These are phyloP conservation scores for Cheilinus undulatus DNA, from an alignment of 2,113 vertebrate genomes.

Conservation along the genomic window DNA sequence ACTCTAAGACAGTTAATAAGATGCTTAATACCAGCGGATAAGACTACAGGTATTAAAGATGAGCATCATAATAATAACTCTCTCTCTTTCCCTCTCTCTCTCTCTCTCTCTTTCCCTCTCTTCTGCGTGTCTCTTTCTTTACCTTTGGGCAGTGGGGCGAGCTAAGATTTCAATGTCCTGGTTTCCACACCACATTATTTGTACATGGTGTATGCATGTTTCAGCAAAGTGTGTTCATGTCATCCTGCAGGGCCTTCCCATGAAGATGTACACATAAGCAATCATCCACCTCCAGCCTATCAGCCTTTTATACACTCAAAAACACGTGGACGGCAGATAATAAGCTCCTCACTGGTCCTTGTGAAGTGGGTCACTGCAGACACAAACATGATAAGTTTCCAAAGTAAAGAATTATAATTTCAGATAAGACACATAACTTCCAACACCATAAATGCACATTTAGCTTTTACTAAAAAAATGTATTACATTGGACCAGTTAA, in stretches of 20 bases:
- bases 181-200: conserved; percentile 77
- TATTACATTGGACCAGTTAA: neutral
- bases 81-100: conserved; percentile 18
- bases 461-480: neutral
- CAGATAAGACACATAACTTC: conserved; percentile 39
- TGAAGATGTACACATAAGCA: conserved; percentile 4
- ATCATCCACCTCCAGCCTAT: neutral
- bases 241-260: conserved; percentile 52
- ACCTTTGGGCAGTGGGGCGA: conserved; percentile 65
- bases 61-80: conserved; percentile 62
- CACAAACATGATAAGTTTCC: conserved; percentile 16
- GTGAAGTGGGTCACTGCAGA: conserved; percentile 59
- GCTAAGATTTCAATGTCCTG: conserved; percentile 79
- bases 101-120: conserved; percentile 1
- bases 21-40: conserved; percentile 75
- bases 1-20: conserved; percentile 73
- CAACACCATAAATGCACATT: conserved; percentile 17
- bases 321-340: no score
- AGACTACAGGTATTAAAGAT: conserved; percentile 70
- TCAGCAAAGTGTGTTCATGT: conserved; percentile 46
- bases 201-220: conserved; percentile 37
- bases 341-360: conserved; percentile 53
- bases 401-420: conserved; percentile 34
- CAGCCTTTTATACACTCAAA: neutral
- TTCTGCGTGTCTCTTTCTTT: conserved; percentile 33